Percentiles rank a stretch among this genome's conserved stretches.
phyloP scores from a whole-genome alignment of 2,888 invertebrate genomes.

The Pheosia tremula region DNA sequence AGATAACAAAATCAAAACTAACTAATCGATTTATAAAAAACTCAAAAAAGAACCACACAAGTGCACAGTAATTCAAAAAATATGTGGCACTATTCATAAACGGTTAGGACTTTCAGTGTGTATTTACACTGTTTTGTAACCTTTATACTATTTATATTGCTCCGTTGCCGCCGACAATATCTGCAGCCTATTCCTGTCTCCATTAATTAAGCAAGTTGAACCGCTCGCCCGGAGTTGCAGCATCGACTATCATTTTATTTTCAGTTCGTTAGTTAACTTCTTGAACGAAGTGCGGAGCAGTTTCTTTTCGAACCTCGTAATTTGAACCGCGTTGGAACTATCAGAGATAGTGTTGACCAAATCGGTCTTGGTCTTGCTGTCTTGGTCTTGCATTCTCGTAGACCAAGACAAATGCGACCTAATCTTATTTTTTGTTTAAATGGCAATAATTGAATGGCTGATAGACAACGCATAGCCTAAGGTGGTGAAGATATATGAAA shows the following conservation, averaged over 20 bases:
- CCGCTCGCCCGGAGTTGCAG: constrained; percentile 38
- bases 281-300: constrained; percentile 43
- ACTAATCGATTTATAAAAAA: too few species aligned
- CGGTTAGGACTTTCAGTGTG: neutral
- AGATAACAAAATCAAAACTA: too few species aligned
- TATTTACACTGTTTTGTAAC: neutral
- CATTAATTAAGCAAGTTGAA: constrained; percentile 37
- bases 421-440: too few species aligned
- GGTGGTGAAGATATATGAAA: too few species aligned
- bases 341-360: constrained; percentile 12
- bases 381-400: too few species aligned
- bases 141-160: constrained; percentile 17
- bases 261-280: constrained; percentile 60
- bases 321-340: constrained; percentile 58
- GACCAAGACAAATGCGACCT: too few species aligned
- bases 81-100: neutral
- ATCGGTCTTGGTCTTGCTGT: too few species aligned
- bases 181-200: constrained; percentile 37
- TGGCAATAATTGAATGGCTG: too few species aligned
- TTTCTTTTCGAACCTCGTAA: constrained; percentile 62
- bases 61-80: too few species aligned
- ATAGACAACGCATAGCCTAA: too few species aligned
- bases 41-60: too few species aligned
- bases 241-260: constrained; percentile 55
- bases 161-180: constrained; percentile 22